A percentile compares a stretch with the other conserved stretches of the same genome.
Evolutionary conservation across 2,113 vertebrate genomes (phyloP).

Genomic region (Cyphomyrus plagiostoma): DNA sequence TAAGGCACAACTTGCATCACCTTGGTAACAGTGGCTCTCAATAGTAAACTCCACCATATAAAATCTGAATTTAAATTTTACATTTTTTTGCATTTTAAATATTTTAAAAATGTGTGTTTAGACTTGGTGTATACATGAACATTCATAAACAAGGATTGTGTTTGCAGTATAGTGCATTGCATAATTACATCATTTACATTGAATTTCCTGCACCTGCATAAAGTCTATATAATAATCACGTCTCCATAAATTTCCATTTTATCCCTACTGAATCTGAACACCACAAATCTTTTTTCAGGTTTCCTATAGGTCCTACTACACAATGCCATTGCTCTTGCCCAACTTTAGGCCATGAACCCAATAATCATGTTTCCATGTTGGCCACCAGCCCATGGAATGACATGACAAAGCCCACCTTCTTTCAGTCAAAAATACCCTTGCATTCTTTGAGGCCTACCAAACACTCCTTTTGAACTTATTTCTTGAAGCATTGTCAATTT

Average conservation of each 20-base stretch:
- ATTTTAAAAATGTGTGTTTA: not conserved
- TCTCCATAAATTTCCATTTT: not conserved
- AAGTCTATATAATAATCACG: not conserved
- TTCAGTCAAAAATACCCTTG: not conserved
- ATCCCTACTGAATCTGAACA: not conserved
- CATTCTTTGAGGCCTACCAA: not conserved
- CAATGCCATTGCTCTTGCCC: conserved; percentile 36
- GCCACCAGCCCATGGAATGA: conserved; percentile 25
- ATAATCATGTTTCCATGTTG: not conserved
- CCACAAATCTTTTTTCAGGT: conserved; percentile 13
- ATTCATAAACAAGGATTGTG: not conserved
- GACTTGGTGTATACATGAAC: not conserved
- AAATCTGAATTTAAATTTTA: not conserved
- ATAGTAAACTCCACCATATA: not conserved
- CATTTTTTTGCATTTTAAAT: not conserved
- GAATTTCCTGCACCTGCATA: not conserved
- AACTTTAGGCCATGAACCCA: not conserved
- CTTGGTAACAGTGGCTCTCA: not conserved
- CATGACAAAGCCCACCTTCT: conserved; percentile 5
- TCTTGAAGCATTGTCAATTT: not conserved
- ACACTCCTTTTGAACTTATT: not conserved
- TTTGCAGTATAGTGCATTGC: not conserved
- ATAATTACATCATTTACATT: not conserved
- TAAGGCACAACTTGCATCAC: not conserved
- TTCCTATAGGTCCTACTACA: conserved; percentile 18